phyloP scores from a whole-genome alignment of 2,797 vertebrate species.

The Sebastes aleutianus region DNA sequence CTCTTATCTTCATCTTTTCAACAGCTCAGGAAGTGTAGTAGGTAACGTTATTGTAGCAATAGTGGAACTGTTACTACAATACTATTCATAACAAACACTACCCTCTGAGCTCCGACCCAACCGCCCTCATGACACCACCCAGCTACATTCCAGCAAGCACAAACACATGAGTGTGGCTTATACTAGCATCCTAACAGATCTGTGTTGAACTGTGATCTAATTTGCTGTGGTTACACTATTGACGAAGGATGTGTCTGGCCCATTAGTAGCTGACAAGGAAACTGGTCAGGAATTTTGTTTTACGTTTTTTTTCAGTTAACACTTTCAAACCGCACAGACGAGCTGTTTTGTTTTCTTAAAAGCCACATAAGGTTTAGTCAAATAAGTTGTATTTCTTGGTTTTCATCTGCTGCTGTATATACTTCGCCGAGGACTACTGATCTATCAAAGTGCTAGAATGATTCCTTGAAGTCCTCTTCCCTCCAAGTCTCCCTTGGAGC shows the following conservation, averaged over 20 bases:
- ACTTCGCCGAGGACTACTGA: not conserved
- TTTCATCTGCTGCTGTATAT: not conserved
- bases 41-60: not conserved
- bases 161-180: not conserved
- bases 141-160: not conserved
- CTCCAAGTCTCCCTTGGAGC: not conserved
- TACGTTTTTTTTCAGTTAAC: not conserved
- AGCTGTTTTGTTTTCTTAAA: not conserved
- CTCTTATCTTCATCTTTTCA: not conserved
- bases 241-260: not conserved
- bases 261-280: not conserved
- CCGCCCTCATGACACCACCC: not conserved
- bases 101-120: not conserved
- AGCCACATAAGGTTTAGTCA: not conserved
- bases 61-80: not conserved
- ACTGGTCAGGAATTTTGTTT: not conserved
- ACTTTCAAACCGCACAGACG: not conserved
- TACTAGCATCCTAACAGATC: not conserved
- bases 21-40: not conserved
- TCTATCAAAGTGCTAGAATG: not conserved
- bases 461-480: not conserved
- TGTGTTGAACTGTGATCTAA: not conserved
- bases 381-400: not conserved
- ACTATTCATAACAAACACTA: not conserved
- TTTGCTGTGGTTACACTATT: constrained; percentile 3